Conservation (phyloP, 1,140 invertebrate species). For the Sarcophaga bullata region DNA sequence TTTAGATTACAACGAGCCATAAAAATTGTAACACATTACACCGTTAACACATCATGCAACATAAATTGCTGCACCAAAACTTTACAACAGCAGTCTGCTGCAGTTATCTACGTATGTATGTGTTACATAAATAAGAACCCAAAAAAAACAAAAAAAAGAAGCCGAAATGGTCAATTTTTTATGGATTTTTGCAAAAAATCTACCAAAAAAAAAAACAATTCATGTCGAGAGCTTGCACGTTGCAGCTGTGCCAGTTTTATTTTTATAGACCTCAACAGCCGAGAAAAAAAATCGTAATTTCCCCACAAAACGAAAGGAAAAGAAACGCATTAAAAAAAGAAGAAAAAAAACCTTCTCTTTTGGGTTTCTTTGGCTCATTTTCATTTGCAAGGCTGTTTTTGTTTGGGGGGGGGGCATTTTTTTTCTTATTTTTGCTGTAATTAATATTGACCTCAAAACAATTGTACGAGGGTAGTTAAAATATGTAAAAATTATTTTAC, state of each 20-base stretch:
- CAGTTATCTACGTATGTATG: too few species aligned
- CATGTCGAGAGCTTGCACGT: not conserved
- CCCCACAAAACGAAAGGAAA: not conserved
- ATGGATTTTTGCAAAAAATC: not conserved
- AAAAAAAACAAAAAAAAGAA: too few species aligned
- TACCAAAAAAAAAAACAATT: not conserved
- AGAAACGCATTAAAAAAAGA: not conserved
- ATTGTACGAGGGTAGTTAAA: not conserved
- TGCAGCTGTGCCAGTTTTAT: not conserved
- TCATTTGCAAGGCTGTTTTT: not conserved
- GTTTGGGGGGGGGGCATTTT: too few species aligned
- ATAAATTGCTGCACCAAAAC: not conserved
- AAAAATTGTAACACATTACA: constrained; percentile 14
- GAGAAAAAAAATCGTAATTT: not conserved
- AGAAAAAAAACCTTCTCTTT: not conserved
- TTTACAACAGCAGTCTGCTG: not conserved
- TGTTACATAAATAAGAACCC: too few species aligned
- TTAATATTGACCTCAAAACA: not conserved
- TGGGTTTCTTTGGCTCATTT: not conserved
- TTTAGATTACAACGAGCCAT: not conserved
- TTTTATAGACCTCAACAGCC: not conserved
- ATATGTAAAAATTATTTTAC: too few species aligned
- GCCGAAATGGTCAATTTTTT: not conserved
- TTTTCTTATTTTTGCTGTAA: not conserved
- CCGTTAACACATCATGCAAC: not conserved